Evolutionary conservation across 2,888 invertebrate genomes (phyloP), one percentile per base, ranked within the genome.

Genomic region (Heliconius erato): DNA sequence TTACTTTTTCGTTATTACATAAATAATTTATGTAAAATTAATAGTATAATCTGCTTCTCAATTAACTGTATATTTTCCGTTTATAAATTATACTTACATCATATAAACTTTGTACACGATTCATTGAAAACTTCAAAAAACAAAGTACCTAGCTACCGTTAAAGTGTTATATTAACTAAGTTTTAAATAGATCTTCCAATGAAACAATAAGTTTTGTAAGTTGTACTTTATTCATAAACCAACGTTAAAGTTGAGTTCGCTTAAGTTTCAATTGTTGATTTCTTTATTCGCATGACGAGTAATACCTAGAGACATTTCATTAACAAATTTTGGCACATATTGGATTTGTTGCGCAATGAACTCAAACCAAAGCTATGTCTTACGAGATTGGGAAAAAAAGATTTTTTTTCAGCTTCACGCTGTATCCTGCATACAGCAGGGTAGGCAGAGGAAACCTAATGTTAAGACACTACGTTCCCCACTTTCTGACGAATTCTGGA

Each of bases 121-220:
- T 87, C 78, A 84, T 82, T 82, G 85, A 83, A 84, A 85, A 86
- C 26, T 79, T 79, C 74, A 74, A 80, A 79, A 80, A 80, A 84
- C 80, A 85, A 87, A 87, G 83, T 86, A 65, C 32, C 32, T 32
- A 32, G 9, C n/a, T 26, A 85, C 81, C 79, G 84, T 87, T 85
- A 85, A 80, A 83, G 79, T 82, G 82, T 86, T 85, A 85, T 79
- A 83, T 82, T 88, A 80, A 80, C 68, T 76, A 80, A 80, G 80
- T 80, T 80, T 80, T 80, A 80, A 80, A 80, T 80, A 80, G 80
- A 80, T 80, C 74, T 80, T 79, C 79, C 79, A 65, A 54, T 82
- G 54, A 80, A 81, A 84, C 82, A 84, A 81, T 83, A 79, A 82
- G 69, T 79, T 83, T 77, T 76, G 74, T 79, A 72, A 81, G 40